Evolutionary conservation across 1,140 invertebrate genomes (phyloP), one percentile per base, ranked within the genome.

Genomic region (Caenorhabditis brenneri): DNA sequence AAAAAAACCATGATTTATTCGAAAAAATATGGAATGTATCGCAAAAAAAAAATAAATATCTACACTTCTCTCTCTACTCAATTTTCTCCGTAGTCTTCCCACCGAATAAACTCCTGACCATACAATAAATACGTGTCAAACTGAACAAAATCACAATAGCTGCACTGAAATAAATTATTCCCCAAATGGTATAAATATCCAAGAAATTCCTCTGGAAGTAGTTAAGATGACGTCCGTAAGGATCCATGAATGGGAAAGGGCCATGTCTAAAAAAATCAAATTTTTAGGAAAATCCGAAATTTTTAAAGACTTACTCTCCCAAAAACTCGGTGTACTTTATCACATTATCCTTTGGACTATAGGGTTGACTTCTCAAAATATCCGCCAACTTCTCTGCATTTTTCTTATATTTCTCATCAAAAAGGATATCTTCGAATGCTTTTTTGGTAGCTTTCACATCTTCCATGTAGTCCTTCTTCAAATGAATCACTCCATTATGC

Each of bases 401-500:
- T 4, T 7, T n/a, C 7, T 33, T 65, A 16, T 33, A 65, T 33
- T 4, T 33, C 2, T 33, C 58, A 33, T 86, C 65, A 7, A 16
- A 48, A 36, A 86, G 74, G 51, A 86, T 46, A 22, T 69, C 46
- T 0, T 46, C 6, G n/a, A 86, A 27, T n/a, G 86, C 80, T 22
- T 83, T 83, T 19, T 39, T 29, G 2, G 84, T 16, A 16, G 24
- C 24, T 51, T 86, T 36, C 1, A 36, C 2, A 24, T 79, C 33
- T 16, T 49, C 33, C 22, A 86, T 31, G 1, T 65, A 10, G 12
- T 24, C 39, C 46, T 86, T 86, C 9, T 86, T 12, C 36, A 86
- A 16, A 36, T 29, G 16, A 10, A 86, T 46, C 0, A 85, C 65
- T 27, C 33, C 80, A n/a, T 87, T 82, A 49, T 86, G 82, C n/a